Evolutionary conservation across 2,113 vertebrate species (phyloP), one percentile per base, ranked within the genome.

Genomic region (Strix aluco): DNA sequence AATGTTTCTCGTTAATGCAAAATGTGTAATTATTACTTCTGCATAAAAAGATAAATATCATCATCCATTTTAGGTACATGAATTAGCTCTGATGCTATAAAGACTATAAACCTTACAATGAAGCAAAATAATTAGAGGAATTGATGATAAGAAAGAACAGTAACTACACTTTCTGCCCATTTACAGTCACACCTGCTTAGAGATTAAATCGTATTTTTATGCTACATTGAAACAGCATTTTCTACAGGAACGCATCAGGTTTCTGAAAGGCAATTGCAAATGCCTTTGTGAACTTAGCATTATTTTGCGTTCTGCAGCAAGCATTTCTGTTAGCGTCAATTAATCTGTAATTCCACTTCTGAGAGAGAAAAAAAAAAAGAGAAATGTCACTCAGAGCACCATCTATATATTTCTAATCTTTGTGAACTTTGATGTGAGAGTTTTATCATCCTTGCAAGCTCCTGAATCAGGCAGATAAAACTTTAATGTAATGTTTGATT

Each of bases 121-220:
- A 93, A 94, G 70, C 55, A 97, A 98, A 97, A 97, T 81, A 96
- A 95, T 95, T 91, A 94, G 44, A 91, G 49, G 47, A 93, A 92
- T 18, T 88, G 91, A 93, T 84, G 59, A 85, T 90, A 87, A 95
- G 67, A 95, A 61, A 83, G 58, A 92, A 86, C 47, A 88, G 89
- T 95, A 96, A 91, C 83, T 94, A 85, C 46, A 91, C 26, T 74
- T 91, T 80, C 25, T 92, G 84, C 34, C 74, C 71, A 95, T 96
- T 96, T 95, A 74, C 52, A 91, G 95, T 97, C 97, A 98, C 94
- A 98, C 97, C 97, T 98, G 97, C 97, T 97, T 97, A 96, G 97
- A 97, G 92, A 97, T 95, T 92, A 97, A 97, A 98, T 97, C 96
- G 96, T 78, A 95, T 96, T 96, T 97, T 98, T 97, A 97, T 95